Evolutionary conservation across 2,113 vertebrate species (phyloP), one percentile per base, ranked within the genome.

Genomic region (Triplophysa siluroides): DNA sequence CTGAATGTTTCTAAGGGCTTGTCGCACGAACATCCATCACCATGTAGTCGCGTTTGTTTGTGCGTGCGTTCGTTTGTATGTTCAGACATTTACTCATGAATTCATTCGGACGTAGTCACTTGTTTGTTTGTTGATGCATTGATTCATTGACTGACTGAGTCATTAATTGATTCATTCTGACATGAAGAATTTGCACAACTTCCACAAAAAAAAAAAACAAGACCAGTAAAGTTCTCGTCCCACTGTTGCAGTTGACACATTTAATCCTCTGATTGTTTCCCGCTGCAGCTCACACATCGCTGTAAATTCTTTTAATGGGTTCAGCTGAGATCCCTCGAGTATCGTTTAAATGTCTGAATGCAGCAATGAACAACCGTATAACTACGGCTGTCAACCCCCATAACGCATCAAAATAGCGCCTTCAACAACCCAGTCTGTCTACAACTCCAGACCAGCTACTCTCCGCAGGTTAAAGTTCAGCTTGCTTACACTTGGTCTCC

Each of bases 271-370:
- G 26, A 77, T 56, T 38, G 29, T 64, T 43, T 81, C 16, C 18
- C 41, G 2, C 11, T 23, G 2, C 56, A 23, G 8, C 71, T 68
- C 58, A 26, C 10, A 60, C 61, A 60, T 68, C 62, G 62, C 67
- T 66, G 74, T 74, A 84, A 84, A 81, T 84, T 79, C 29, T n/a
- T 67, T 56, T 26, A 50, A 61, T 29, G 64, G 4, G 11, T 73
- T 38, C 9, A 69, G 56, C 43, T 13, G 2, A 19, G 6, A 24
- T 72, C 76, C 58, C 60, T 21, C 24, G 79, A 76, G 65, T n/a
- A 45, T 74, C 78, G 43, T 78, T 78, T 78, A 68, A 73, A 70
- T n/a, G 63, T 76, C 60, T 52, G 38, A 75, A 76, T 76, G 41
- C 64, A 58, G 64, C 64, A 60, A 67, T 21, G 23, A 78, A 78